These are phyloP conservation scores for Mythimna ferrago DNA, from an alignment of 2,888 invertebrate genomes.

Conservation along the genomic window DNA sequence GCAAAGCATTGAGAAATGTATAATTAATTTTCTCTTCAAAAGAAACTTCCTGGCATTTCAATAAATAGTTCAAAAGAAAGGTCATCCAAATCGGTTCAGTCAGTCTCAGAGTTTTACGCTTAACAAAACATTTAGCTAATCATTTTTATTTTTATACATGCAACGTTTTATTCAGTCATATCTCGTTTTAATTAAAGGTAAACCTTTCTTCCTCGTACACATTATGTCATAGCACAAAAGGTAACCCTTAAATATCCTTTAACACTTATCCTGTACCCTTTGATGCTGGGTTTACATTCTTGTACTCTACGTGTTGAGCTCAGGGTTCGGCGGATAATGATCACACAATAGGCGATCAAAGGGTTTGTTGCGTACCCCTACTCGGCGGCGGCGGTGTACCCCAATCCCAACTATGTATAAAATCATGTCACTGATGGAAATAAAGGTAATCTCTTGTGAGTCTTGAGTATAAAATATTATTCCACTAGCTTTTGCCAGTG, in stretches of 20 bases:
- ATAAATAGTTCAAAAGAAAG: background rate
- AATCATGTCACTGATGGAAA: constrained; percentile 2
- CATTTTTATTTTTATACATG: background rate
- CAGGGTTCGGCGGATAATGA: constrained; percentile 56
- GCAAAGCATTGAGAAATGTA: too few relatives aligned
- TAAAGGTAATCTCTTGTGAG: constrained; percentile 1
- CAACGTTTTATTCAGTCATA: background rate
- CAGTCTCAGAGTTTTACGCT: too few relatives aligned
- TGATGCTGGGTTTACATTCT: constrained; percentile 30
- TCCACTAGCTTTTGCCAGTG: background rate
- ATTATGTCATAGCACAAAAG: constrained; percentile 10
- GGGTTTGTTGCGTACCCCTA: constrained; percentile 26
- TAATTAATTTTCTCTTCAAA: background rate
- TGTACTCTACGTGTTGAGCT: constrained; percentile 35
- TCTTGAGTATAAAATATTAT: constrained; percentile 3
- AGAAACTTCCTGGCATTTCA: background rate
- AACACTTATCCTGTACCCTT: constrained; percentile 32
- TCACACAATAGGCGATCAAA: constrained; percentile 66
- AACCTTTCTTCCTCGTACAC: constrained; percentile 12
- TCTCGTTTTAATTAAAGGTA: constrained; percentile 2
- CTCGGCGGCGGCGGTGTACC: background rate
- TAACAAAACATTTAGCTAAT: background rate
- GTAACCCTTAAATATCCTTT: constrained; percentile 6
- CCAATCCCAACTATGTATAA: constrained; percentile 3
- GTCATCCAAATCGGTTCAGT: background rate